Conservation (phyloP, 2,888 invertebrate genomes). For the Polylopha cassiicola region DNA sequence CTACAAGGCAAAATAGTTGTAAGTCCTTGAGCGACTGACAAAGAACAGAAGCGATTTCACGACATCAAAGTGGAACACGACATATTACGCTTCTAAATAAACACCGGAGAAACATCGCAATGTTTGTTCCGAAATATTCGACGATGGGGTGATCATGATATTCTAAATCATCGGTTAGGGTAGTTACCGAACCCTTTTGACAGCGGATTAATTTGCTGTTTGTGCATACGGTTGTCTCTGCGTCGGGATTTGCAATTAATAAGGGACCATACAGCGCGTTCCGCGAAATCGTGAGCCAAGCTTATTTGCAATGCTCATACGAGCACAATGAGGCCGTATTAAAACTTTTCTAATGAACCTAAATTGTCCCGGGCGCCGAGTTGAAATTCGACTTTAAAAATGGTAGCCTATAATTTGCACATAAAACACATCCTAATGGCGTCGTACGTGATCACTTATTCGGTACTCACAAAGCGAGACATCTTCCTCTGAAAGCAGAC, state of each 20-base stretch:
- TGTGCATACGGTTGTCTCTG: conserved; percentile 50
- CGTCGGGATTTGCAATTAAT: conserved; percentile 60
- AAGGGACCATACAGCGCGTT: conserved; percentile 26
- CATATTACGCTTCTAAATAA: conserved; percentile 76
- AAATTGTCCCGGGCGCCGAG: conserved; percentile 52
- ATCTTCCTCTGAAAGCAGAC: conserved; percentile 73
- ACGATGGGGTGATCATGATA: conserved; percentile 66
- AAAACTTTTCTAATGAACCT: conserved; percentile 69
- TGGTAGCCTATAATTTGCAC: conserved; percentile 74
- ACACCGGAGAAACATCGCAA: conserved; percentile 75
- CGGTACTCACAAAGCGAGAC: conserved; percentile 65
- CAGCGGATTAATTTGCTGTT: conserved; percentile 67
- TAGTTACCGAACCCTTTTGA: conserved; percentile 67
- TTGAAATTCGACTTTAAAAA: conserved; percentile 67
- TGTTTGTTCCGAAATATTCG: conserved; percentile 73
- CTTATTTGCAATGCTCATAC: conserved; percentile 14
- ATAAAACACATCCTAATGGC: conserved; percentile 75
- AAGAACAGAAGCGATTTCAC: conserved; percentile 76
- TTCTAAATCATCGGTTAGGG: conserved; percentile 70
- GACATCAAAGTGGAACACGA: conserved; percentile 78
- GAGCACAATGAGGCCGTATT: conserved; percentile 35
- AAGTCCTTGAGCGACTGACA: conserved; percentile 70
- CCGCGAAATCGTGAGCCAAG: conserved; percentile 20
- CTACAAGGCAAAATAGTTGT: conserved; percentile 62
- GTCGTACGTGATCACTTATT: conserved; percentile 74